phyloP scores from a whole-genome alignment of 2,113 vertebrate genomes.

The Noturus placidus region DNA sequence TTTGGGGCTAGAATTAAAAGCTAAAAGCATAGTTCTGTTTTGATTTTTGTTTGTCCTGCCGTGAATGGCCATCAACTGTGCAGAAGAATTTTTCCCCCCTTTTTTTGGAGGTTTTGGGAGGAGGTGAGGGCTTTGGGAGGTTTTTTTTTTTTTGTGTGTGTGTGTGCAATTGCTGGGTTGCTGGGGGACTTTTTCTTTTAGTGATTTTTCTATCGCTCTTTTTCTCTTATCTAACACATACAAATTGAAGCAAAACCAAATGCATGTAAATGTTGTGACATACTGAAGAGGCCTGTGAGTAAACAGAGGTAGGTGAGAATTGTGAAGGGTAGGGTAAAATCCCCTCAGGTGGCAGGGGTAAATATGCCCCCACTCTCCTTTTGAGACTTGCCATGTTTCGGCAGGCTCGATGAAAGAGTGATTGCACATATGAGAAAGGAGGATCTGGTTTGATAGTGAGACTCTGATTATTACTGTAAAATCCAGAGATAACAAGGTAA shows the following conservation, averaged over 20 bases:
- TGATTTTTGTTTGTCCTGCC: constrained; percentile 63
- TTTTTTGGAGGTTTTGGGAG: constrained; percentile 2
- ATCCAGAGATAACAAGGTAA: constrained; percentile 54
- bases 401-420: constrained; percentile 40
- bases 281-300: constrained; percentile 66
- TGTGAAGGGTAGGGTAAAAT: constrained; percentile 65
- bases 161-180: constrained; percentile 18
- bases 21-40: constrained; percentile 61
- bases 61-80: constrained; percentile 60
- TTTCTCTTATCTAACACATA: constrained; percentile 74
- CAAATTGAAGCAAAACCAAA: constrained; percentile 77
- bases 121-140: neutral
- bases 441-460: constrained; percentile 31
- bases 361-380: constrained; percentile 40
- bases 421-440: constrained; percentile 37
- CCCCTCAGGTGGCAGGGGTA: constrained; percentile 65
- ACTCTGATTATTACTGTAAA: constrained; percentile 55
- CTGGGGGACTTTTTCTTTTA: constrained; percentile 52
- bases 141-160: constrained; percentile 17
- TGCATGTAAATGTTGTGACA: constrained; percentile 74
- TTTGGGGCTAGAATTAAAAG: constrained; percentile 64
- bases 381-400: constrained; percentile 30
- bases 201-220: constrained; percentile 54
- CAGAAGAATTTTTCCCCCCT: constrained; percentile 42
- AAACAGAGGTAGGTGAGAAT: constrained; percentile 74